Base-by-base conservation (phyloP, 2,113 vertebrate genomes). In the Alethe castanea region DNA sequence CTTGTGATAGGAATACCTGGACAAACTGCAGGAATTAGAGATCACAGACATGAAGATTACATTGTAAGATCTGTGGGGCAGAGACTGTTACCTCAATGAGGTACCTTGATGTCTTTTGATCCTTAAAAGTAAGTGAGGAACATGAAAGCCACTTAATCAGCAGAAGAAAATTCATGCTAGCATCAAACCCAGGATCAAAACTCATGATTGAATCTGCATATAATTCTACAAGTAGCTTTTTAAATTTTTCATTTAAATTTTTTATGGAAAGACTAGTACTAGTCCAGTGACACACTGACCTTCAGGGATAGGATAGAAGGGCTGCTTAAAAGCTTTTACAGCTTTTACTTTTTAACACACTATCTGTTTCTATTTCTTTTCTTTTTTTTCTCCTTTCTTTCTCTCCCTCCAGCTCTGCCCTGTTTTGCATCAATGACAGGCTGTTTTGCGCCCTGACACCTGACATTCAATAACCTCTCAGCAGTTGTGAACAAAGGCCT, bases 291-390 rank as follows among this genome's bases (percentile, higher is more conserved):
- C 62, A 95, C 83, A 89, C 97, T 98, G 98, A 98, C 97, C 98
- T 98, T 98, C 96, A 98, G 80, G 72, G 81, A 61, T 71, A 57
- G 62, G 60, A 79, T 33, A 73, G 60, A 93, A 59, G 35, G 81
- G 76, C 74, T 92, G 54, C 95, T 97, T 98, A 97, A 98, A 98
- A 98, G 95, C 70, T 97, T 97, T 97, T 97, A 95, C 62, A 92
- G 57, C 33, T 98, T 97, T 98, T 97, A 12, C 17, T 45, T 71
- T 97, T 96, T 96, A 91, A 95, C 95, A 95, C 95, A 97, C 85
- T 73, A 92, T 93, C 96, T 97, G 92, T 98, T 98, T 98, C 98
- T 86, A 98, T 97, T 97, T 98, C 96, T 96, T 98, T 96, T 96
- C 38, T 67, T 88, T 74, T 52, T 50, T 81, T 47, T 54, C 14